Conservation (phyloP, 2,888 invertebrate genomes). For the Theodoxus fluviatilis region DNA sequence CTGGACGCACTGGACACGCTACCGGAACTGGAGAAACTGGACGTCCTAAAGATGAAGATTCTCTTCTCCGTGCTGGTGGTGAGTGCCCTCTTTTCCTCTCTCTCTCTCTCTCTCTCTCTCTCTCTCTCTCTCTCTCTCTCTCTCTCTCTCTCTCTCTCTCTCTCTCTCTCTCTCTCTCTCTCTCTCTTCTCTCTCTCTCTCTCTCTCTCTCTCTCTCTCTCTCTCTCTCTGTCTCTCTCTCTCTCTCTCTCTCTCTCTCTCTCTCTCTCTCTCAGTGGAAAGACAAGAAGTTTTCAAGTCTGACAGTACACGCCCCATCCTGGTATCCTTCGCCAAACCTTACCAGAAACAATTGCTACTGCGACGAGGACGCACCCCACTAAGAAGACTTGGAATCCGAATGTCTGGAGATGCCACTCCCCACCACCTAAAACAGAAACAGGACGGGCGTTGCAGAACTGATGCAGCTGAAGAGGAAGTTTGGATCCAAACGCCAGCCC, state of each 20-base stretch:
- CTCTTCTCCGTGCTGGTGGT: constrained; percentile 95
- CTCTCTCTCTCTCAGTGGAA: neutral
- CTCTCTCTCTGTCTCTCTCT: neutral
- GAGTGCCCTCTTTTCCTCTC: constrained; percentile 65
- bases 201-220: neutral
- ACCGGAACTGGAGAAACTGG: constrained; percentile 81
- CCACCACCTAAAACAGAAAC: no score
- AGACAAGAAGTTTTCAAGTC: no score
- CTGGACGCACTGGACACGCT: constrained; percentile 85
- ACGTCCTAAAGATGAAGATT: constrained; percentile 91
- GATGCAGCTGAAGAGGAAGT: no score
- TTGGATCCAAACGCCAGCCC: no score
- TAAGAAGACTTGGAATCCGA: no score
- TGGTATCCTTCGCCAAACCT: no score
- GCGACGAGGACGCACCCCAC: no score
- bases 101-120: neutral
- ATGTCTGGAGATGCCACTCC: no score
- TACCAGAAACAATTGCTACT: no score
- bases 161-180: neutral
- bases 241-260: neutral
- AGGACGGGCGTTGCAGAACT: no score
- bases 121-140: neutral
- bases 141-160: neutral
- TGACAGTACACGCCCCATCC: no score
- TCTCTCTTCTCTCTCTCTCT: neutral